Base-by-base conservation (phyloP, 1,140 invertebrate genomes). In the Plectrocnemia conspersa region DNA sequence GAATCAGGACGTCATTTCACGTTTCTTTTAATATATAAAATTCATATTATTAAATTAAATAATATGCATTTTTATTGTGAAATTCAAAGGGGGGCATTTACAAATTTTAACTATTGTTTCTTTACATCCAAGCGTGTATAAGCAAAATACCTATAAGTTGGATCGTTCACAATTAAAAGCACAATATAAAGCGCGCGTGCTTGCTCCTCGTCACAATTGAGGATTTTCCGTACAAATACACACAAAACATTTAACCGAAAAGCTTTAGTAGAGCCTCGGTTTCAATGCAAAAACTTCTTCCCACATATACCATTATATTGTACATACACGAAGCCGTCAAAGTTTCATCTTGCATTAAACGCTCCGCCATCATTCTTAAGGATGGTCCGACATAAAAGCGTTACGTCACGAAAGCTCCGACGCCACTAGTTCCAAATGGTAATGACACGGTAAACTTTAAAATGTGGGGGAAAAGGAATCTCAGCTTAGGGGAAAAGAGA, bases 241-340 rank as follows among this genome's bases (percentile, higher is more conserved):
- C 42, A 45, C 22, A 45, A 23, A 25, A 25, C 24, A 45, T 45
- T 45, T 45, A 42, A 42, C 40, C n/a, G 19, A 22, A 42, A 42
- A 23, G 42, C 9, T 27, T 11, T 27, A 45, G 29, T 45, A 45
- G 29, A 45, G 22, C 32, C 9, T 23, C 10, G 42, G 23, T 45
- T 45, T 45, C 19, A 45, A 45, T 23, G 24, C 23, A 16, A 5
- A 45, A 45, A 45, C 42, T 45, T 45, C n/a, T n/a, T n/a, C 29
- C 23, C 32, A 15, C 32, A 18, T 40, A 19, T 40, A 18, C 16
- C 13, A 19, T 18, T 40, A 40, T 15, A 40, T 40, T 40, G 9
- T 40, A 15, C 16, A 40, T 18, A 15, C 36, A 15, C n/a, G n/a
- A n/a, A n/a, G n/a, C 36, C 21, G 21, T 40, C 16, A 40, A 40